Base-by-base conservation (phyloP, 2,797 vertebrate genomes). In the Fistularia commersonii region DNA sequence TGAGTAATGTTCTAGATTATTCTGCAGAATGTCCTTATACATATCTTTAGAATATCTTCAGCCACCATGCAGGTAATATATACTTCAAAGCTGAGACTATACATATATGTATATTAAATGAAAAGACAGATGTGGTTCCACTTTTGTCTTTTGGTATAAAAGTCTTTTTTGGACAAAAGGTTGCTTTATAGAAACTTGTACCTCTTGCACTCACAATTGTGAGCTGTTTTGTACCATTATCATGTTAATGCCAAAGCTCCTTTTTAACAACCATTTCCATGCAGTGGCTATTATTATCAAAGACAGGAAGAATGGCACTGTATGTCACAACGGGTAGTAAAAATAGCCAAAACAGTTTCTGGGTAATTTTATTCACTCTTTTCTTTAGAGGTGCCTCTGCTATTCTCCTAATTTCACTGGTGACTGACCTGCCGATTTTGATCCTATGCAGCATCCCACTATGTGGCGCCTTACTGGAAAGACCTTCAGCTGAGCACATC, bases 401-500 rank as follows among this genome's bases (percentile, higher is more conserved):
- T 67, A 57, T 84, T 80, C 76, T 64, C 56, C 75, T 84, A 85
- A 88, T 87, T 87, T 87, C 83, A 87, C 75, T 54, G 76, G 76
- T 85, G 81, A 87, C 56, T 80, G 74, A 79, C 66, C 77, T 70
- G 77, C 69, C 66, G 70, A 61, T 74, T 74, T 69, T 80, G 74
- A 66, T 74, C 79, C 75, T 66, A 59, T 62, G 61, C 71, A 76
- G 57, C 63, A 62, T 69, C 74, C 60, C 62, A 45, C 39, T 57
- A 64, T 68, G 63, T 54, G 45, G 60, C 53, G 47, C 65, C 71
- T 79, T 68, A 64, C 51, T 66, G 54, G 53, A 79, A 74, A 61
- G 31, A 63, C 75, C 64, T 74, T 55, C 62, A 64, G 75, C 71
- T 56, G 32, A 58, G 33, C 36, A 55, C 8, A 56, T 64, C 32